Conservation (phyloP, 2,797 vertebrate species). For the Macrochelys suwanniensis region DNA sequence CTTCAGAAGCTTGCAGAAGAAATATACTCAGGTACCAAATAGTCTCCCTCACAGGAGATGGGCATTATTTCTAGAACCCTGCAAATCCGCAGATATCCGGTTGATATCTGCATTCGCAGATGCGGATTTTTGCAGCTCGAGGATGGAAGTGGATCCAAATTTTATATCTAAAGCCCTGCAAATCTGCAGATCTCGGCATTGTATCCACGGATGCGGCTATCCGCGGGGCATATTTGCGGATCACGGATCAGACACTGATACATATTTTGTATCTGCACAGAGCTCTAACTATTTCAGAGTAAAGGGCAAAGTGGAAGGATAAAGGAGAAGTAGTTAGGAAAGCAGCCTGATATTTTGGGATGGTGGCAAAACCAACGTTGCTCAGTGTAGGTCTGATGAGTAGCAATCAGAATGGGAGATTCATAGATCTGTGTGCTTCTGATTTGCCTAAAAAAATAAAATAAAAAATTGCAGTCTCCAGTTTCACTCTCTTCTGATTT, state of each 20-base stretch:
- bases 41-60: too few species aligned
- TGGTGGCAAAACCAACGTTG: neutral
- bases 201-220: too few species aligned
- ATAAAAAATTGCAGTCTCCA: neutral
- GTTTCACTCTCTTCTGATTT: conserved; percentile 1
- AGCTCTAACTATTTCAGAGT: neutral
- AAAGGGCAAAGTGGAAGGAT: neutral
- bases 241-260: too few species aligned
- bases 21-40: neutral
- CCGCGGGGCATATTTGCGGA: too few species aligned
- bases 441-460: neutral
- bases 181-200: too few species aligned
- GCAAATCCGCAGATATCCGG: too few species aligned
- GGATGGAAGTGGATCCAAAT: too few species aligned
- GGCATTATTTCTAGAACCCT: too few species aligned
- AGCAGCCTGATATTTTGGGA: neutral
- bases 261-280: too few species aligned
- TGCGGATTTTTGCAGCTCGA: too few species aligned
- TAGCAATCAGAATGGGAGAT: neutral
- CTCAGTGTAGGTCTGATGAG: neutral
- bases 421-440: neutral
- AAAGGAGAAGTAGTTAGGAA: neutral
- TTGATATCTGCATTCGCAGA: too few species aligned
- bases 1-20: fast-evolving
- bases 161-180: too few species aligned